phyloP scores from a whole-genome alignment of 2,888 invertebrate genomes.

The Clanis bilineata region DNA sequence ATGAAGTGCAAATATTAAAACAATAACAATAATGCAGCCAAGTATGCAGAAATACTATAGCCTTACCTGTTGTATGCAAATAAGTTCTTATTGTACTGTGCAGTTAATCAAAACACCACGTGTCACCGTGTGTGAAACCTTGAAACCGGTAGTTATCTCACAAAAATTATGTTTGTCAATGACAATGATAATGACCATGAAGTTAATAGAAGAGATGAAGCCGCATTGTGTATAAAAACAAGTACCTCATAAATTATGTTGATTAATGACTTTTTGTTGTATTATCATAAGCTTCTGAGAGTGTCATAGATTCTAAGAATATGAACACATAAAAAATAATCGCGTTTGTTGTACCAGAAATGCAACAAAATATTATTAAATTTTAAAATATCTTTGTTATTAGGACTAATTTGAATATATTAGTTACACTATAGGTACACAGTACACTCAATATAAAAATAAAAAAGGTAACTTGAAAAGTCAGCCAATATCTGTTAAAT shows the following conservation, averaged over 20 bases:
- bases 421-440: no score
- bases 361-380: no score
- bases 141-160: constrained; percentile 23
- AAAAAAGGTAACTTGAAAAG: no score
- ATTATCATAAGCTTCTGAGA: neutral
- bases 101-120: constrained; percentile 33
- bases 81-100: constrained; percentile 24
- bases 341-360: no score
- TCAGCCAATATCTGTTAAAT: no score
- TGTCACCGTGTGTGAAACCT: constrained; percentile 34
- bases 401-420: no score
- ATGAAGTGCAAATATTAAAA: neutral
- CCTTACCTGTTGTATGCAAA: constrained; percentile 19
- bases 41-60: constrained; percentile 11
- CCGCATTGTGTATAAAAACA: constrained; percentile 1
- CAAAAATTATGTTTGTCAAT: constrained; percentile 23
- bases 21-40: constrained; percentile 8
- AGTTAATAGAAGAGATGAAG: constrained; percentile 19
- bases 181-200: constrained; percentile 37
- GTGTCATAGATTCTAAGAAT: no score
- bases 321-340: no score
- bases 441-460: no score
- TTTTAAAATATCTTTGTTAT: no score
- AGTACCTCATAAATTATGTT: neutral
- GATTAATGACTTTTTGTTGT: neutral